Evolutionary conservation across 2,113 vertebrate genomes (phyloP).

Genomic region (Silurus asotus): DNA sequence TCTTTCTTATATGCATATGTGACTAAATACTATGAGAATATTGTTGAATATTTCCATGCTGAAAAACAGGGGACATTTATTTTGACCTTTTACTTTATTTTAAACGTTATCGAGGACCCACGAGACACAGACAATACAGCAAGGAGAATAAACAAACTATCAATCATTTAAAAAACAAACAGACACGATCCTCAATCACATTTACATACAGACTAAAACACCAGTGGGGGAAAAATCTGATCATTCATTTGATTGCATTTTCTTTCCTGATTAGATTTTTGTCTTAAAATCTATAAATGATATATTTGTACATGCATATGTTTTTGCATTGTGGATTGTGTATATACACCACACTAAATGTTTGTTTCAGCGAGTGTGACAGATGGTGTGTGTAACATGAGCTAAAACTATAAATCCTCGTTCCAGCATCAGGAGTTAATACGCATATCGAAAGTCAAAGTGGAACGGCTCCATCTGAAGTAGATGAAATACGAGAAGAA

Average conservation of each 20-base stretch:
- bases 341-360: background rate
- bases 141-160: too few species aligned
- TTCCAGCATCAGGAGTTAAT: background rate
- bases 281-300: too few species aligned
- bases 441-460: background rate
- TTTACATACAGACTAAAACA: too few species aligned
- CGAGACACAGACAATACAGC: too few species aligned
- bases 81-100: too few species aligned
- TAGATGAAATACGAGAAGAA: background rate
- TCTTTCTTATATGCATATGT: background rate
- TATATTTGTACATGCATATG: background rate
- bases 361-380: background rate
- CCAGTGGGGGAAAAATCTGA: too few species aligned
- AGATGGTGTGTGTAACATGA: constrained; percentile 6
- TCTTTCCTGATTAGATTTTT: too few species aligned
- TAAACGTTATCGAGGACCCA: too few species aligned
- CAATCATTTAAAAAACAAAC: too few species aligned
- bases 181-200: too few species aligned
- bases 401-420: background rate
- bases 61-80: background rate
- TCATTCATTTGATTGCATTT: too few species aligned
- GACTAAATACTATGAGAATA: background rate
- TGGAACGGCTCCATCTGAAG: background rate
- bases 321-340: background rate
- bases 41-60: background rate